Evolutionary conservation across 2,113 vertebrate species (phyloP), one percentile per base, ranked within the genome.

Genomic region (Melanostigma gelatinosum): DNA sequence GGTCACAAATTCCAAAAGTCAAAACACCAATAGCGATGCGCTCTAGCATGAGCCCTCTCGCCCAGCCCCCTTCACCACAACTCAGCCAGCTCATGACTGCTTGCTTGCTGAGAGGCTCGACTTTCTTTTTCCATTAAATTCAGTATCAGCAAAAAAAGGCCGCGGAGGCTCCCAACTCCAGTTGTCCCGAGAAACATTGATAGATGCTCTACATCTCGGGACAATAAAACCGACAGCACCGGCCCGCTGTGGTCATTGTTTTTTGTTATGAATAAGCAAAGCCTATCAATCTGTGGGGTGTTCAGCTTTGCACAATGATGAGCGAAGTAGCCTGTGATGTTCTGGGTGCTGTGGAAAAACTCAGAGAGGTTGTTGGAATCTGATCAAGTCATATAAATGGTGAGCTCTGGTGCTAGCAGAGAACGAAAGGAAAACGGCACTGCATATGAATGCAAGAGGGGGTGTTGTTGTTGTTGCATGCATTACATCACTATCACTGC

Each of bases 1-100:
- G 79, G 64, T 80, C 78, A 71, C 70, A 88, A 86, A 92, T 92
- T 89, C 87, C 84, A 89, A 77, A 34, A 83, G 89, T 88, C 84
- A 86, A 88, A 92, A 89, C 87, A 86, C 58, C 82, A 83, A 78
- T 58, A 60, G 78, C 8, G 24, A 84, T 79, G 75, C 64, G 27
- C 57, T 88, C 62, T 74, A 38, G 81, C 85, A 83, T 75, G 57
- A 82, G 82, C 57, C 68, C 62, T 71, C 73, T 6, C 20, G 54
- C 60, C 81, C 82, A 3, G 42, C 58, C 62, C 58, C 75, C 58
- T 24, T 48, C 38, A 40, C 9, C 65, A 71, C 62, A 74, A 24
- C 66, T 46, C 44, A 71, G 55, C 60, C 48, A 69, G 77, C 22
- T 46, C 81, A 8, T 46, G 29, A 64, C 73, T 67, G 44, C 63